A percentile compares a stretch with the other conserved stretches of the same genome.
Conservation (phyloP, 2,113 vertebrate species). For the Dicaeum eximium region DNA sequence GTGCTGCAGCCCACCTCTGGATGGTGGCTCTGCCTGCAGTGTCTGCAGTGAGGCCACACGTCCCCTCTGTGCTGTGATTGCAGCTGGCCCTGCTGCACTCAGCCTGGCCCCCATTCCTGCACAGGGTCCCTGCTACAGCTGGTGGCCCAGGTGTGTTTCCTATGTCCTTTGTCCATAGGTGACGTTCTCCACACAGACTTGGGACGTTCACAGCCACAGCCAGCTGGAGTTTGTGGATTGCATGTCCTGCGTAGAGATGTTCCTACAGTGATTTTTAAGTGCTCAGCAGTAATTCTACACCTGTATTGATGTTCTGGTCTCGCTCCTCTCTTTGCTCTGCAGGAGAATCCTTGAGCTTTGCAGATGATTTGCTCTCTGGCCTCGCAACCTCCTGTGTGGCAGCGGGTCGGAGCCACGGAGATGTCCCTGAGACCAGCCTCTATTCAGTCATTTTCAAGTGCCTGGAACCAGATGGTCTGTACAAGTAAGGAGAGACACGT, state of each 20-base stretch:
- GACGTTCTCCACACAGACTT: not conserved
- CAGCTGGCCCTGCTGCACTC: not conserved
- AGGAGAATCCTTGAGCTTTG: slow-evolving; percentile 96
- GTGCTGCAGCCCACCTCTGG: not conserved
- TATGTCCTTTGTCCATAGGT: not conserved
- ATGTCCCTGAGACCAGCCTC: slow-evolving; percentile 81
- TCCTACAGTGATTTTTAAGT: not conserved
- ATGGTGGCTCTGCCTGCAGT: not conserved
- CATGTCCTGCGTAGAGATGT: not conserved
- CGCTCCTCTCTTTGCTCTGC: slow-evolving; percentile 43
- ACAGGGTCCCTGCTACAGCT: not conserved
- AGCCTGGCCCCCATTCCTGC: not conserved
- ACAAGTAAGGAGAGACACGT: slow-evolving; percentile 84
- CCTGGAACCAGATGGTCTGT: slow-evolving; percentile 95
- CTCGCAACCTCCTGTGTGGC: slow-evolving; percentile 92
- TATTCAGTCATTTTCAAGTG: slow-evolving; percentile 98
- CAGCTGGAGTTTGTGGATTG: not conserved
- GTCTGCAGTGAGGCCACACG: accelerated
- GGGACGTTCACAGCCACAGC: not conserved
- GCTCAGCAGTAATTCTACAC: not conserved
- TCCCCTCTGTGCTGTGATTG: not conserved
- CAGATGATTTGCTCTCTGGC: slow-evolving; percentile 93
- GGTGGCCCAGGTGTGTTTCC: not conserved
- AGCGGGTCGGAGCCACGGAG: slow-evolving; percentile 85
- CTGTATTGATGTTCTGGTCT: not conserved